Evolutionary conservation across 1,140 invertebrate genomes (phyloP), one percentile per base, ranked within the genome.

Genomic region (Danaus plexippus): DNA sequence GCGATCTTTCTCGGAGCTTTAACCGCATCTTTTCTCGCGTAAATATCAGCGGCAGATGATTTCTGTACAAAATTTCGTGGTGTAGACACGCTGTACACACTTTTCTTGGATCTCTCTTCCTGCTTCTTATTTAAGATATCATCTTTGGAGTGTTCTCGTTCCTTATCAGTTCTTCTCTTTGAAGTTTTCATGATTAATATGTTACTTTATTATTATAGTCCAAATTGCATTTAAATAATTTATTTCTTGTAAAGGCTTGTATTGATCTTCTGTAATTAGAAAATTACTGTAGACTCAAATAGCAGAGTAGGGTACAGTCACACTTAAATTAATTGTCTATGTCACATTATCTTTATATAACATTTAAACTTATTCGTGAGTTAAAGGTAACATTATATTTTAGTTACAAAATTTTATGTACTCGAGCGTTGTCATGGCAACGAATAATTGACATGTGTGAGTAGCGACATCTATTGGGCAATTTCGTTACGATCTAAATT

Each of bases 41-140:
- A 86, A 60, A 86, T 83, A 59, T 86, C 80, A 6, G 71, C 63
- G 2, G 80, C 57, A 0, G 72, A 61, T 6, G 77, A 66, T 46
- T 81, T 81, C 52, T 74, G 70, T 9, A 74, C 7, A 13, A 61
- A 80, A 54, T 56, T 73, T 12, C 80, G 58, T 12, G 83, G 76
- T 1, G 80, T 84, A 0, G 72, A 64, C 1, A 69, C 59, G 18
- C 52, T 68, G 54, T 71, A 59, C 0, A 61, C 11, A 8, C n/a
- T 63, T 53, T 66, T 81, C 54, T 80, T 83, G 11, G 56, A 11
- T 66, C 75, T 80, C 15, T 84, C 77, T 9, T 81, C 77, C 54
- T 59, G 44, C 52, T 65, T 62, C 57, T 66, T 52, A 15, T 12
- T 11, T 9, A 63, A 44, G 15, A 51, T 59, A 9, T 75, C 70